Base-by-base conservation (phyloP, 2,888 invertebrate genomes). In the Drosophila koepferae region DNA sequence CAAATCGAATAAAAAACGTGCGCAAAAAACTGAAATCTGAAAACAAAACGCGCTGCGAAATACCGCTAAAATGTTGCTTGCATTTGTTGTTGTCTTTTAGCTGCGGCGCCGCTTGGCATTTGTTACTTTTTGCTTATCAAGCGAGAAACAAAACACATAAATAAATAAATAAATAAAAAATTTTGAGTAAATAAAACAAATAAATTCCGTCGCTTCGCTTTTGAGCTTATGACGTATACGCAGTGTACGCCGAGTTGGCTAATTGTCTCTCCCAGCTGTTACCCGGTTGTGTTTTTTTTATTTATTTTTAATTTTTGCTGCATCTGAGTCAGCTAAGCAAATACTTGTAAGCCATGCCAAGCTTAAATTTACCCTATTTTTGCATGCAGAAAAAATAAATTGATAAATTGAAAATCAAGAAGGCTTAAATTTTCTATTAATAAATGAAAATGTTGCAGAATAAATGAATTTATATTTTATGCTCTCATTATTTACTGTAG, bases 171-270 rank as follows among this genome's bases (percentile, higher is more conserved):
- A n/a, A n/a, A n/a, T n/a, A n/a, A n/a, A n/a, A n/a, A n/a, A n/a
- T n/a, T n/a, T 41, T 2, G 12, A 31, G 23, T 38, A 38, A 54
- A 38, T 54, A 16, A 16, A 38, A 16, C 54, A 23, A 4, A 16
- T 3, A 59, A 48, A 23, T 16, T 53, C 31, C 55, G 43, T 51
- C 71, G 49, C 48, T 66, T 58, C 61, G 41, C 44, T 53, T 58
- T 77, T 73, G 20, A 60, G n/a, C 53, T 40, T 43, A 48, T 79
- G 67, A 77, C 81, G 79, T 79, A 81, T 74, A 77, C 81, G 66
- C 51, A 55, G 16, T 53, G 72, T 54, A 34, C 14, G 59, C 64
- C 67, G 61, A 41, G 28, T 18, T 49, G 53, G 36, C 12, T 20
- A 10, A 14, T 12, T 46, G 8, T 1, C 10, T 7, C 34, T 20